Conservation (phyloP, 2,797 vertebrate genomes). For the Petrocephalus schoutedeni region DNA sequence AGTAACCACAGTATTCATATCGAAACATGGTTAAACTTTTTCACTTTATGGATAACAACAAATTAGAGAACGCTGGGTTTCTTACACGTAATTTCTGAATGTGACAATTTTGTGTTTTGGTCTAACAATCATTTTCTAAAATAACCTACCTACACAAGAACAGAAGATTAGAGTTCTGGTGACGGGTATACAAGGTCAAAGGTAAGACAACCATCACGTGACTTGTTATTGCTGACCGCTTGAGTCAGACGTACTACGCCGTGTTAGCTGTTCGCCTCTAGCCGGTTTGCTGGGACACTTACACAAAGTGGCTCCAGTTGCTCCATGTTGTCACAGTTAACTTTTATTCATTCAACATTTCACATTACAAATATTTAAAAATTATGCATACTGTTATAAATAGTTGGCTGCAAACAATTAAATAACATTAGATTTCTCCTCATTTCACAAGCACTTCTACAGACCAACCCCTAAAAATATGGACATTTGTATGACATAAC, state of each 20-base stretch:
- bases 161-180: neutral
- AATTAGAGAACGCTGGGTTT: neutral
- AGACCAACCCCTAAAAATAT: slow-evolving; percentile 99
- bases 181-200: neutral
- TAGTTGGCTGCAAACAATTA: slow-evolving; percentile 99
- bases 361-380: slow-evolving; percentile 99
- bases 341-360: slow-evolving; percentile 99
- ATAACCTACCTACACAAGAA: too few species aligned
- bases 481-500: slow-evolving; percentile 99
- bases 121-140: neutral
- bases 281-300: neutral
- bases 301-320: slow-evolving; percentile 27
- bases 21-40: neutral
- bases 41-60: neutral
- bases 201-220: neutral
- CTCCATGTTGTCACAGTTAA: slow-evolving; percentile 83
- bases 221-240: too few species aligned
- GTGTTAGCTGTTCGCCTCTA: neutral
- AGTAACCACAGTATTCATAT: neutral
- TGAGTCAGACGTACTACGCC: too few species aligned
- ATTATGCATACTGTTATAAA: slow-evolving; percentile 99
- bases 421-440: slow-evolving; percentile 99
- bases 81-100: neutral
- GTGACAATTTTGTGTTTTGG: neutral
- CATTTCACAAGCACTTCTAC: slow-evolving; percentile 99